Evolutionary conservation across 2,797 vertebrate species (phyloP).

Genomic region (Lacerta agilis): DNA sequence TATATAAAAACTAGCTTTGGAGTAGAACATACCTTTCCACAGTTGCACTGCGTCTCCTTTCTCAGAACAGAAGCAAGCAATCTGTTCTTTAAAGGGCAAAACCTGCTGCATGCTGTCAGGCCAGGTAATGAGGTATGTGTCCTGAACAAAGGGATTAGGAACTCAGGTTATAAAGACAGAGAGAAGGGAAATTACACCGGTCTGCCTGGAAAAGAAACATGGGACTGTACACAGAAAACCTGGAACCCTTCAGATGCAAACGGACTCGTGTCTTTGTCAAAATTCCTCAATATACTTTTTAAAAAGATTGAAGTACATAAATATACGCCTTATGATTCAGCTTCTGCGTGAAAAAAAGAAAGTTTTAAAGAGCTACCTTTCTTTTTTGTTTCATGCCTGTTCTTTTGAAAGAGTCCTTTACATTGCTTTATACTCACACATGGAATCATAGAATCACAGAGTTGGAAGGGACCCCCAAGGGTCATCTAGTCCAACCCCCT

Average conservation of each 20-base stretch:
- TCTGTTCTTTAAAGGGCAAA: not conserved
- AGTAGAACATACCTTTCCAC: not conserved
- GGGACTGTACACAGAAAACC: not conserved
- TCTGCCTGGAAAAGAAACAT: not conserved
- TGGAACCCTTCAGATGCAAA: not conserved
- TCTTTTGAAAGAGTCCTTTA: not conserved
- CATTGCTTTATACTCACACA: not conserved
- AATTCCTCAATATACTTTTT: too few species aligned
- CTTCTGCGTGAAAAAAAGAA: not conserved
- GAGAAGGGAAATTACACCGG: not conserved
- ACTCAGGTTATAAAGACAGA: not conserved
- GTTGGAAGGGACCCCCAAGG: too few species aligned
- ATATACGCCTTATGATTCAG: not conserved
- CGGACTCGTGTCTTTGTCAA: not conserved
- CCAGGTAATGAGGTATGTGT: not conserved
- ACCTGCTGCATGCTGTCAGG: not conserved
- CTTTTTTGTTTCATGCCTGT: not conserved
- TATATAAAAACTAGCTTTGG: not conserved
- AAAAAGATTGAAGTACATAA: not conserved
- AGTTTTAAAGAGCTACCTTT: not conserved
- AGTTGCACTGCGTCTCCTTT: not conserved
- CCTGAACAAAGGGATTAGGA: slow-evolving; percentile 1
- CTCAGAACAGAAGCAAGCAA: not conserved
- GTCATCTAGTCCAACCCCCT: too few species aligned
- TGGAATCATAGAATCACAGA: too few species aligned